Evolutionary conservation across 2,888 invertebrate species (phyloP), one percentile per base, ranked within the genome.

Genomic region (Panopea generosa): DNA sequence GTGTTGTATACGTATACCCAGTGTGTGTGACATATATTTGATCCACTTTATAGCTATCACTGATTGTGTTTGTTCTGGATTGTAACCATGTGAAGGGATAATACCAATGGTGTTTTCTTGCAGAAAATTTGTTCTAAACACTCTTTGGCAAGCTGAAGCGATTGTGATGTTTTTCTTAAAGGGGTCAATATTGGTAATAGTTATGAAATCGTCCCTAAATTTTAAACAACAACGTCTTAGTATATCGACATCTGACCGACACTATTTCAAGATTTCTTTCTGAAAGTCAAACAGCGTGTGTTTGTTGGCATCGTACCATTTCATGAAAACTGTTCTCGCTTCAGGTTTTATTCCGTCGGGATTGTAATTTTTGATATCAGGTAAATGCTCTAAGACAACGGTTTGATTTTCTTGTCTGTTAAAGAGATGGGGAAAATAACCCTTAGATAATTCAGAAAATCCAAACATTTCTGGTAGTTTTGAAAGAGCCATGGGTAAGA

Each of bases 61-160:
- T 3, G 77, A 80, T 33, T 80, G 80, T 45, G 66, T 74, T 43
- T 77, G 63, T 40, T 74, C 70, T 14, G 77, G 74, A 26, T 29
- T 56, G 59, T 77, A 77, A 2, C 81, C 75, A 26, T 81, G 74
- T 9, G 57, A 50, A 24, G 74, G 77, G 11, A 82, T 81, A 2
- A 77, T 53, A 16, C 45, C 77, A 45, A 61, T 65, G 18, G 66
- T 56, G 4, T 57, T 2, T 47, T 16, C 18, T 72, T n/a, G 11
- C n/a, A 80, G 57, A 43, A 66, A 81, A 29, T 49, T 67, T 33
- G 59, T 57, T 29, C 75, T 56, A 33, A 62, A 74, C 11, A 77
- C 74, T 18, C 57, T 33, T 20, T 77, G 53, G 43, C 74, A 71
- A 29, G 66, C 74, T 11, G 68, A 75, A 7, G 75, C 71, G 22